Conservation (phyloP, 1,140 invertebrate genomes). For the Caligus rogercresseyi region DNA sequence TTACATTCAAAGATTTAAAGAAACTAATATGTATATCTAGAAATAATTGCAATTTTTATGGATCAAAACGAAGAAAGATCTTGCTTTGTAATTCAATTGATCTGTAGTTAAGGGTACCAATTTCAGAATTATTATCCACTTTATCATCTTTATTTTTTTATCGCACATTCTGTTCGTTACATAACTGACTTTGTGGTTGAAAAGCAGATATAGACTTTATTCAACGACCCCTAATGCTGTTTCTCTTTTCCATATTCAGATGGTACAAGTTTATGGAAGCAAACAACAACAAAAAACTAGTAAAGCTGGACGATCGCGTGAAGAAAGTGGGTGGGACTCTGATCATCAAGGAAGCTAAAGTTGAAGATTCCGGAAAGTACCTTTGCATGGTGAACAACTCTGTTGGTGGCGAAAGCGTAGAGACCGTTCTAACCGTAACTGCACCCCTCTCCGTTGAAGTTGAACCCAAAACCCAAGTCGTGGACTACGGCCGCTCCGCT, state of each 20-base stretch:
- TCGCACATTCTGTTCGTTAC: too few relatives aligned
- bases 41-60: too few relatives aligned
- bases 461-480: slow-evolving; percentile 69
- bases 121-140: too few relatives aligned
- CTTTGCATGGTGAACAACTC: slow-evolving; percentile 84
- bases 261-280: slow-evolving; percentile 85
- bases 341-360: slow-evolving; percentile 70
- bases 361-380: slow-evolving; percentile 81
- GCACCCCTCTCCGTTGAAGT: slow-evolving; percentile 68
- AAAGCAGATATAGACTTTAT: too few relatives aligned
- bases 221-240: too few relatives aligned
- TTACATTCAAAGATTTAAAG: too few relatives aligned
- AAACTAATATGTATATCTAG: too few relatives aligned
- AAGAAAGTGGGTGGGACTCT: slow-evolving; percentile 84
- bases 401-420: slow-evolving; percentile 74
- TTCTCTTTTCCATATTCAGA: slow-evolving; percentile 34
- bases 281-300: slow-evolving; percentile 57
- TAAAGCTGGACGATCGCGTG: slow-evolving; percentile 62
- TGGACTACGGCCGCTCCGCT: slow-evolving; percentile 77
- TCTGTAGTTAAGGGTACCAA: too few relatives aligned
- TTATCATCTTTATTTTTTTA: too few relatives aligned
- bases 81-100: too few relatives aligned
- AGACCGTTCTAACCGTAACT: slow-evolving; percentile 76
- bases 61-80: too few relatives aligned
- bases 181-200: too few relatives aligned